phyloP scores from a whole-genome alignment of 1,140 invertebrate species.

The Halyomorpha halys region DNA sequence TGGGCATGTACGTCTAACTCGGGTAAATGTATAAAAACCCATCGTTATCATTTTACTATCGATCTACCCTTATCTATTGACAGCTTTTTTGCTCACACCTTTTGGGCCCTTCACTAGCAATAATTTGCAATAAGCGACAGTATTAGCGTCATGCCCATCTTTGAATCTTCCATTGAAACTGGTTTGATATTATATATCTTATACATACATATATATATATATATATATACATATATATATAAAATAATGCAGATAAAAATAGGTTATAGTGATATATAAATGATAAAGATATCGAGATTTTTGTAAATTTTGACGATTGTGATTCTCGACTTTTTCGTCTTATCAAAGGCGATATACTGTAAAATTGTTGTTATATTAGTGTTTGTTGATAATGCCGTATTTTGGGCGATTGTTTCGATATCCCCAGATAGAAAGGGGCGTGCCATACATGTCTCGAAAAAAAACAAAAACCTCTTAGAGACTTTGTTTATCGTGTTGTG shows the following conservation, averaged over 20 bases:
- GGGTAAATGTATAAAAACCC: slow-evolving; percentile 17
- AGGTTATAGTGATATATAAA: slow-evolving; percentile 34
- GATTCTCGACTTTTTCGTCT: slow-evolving; percentile 18
- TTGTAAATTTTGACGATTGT: slow-evolving; percentile 24
- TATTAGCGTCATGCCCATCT: slow-evolving; percentile 27
- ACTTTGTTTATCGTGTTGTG: slow-evolving; percentile 25
- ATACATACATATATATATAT: slow-evolving; percentile 20
- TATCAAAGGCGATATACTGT: slow-evolving; percentile 17
- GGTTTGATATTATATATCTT: slow-evolving; percentile 23
- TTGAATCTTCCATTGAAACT: slow-evolving; percentile 27
- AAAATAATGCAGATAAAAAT: slow-evolving; percentile 27
- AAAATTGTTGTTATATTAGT: slow-evolving; percentile 25
- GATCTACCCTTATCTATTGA: slow-evolving; percentile 15
- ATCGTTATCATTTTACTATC: slow-evolving; percentile 6
- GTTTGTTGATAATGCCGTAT: slow-evolving; percentile 22
- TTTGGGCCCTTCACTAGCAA: slow-evolving; percentile 30
- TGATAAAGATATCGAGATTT: slow-evolving; percentile 25
- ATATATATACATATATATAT: slow-evolving; percentile 19
- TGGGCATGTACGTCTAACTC: slow-evolving; percentile 76
- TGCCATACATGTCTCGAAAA: slow-evolving; percentile 24
- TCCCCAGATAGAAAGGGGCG: slow-evolving; percentile 18
- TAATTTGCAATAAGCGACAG: slow-evolving; percentile 32
- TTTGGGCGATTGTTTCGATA: slow-evolving; percentile 23
- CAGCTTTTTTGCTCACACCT: slow-evolving; percentile 20
- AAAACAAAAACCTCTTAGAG: slow-evolving; percentile 13